Percentiles rank a stretch among this genome's conserved stretches.
Evolutionary conservation across 2,797 vertebrate genomes (phyloP).

Genomic region (Chaunax sp.): DNA sequence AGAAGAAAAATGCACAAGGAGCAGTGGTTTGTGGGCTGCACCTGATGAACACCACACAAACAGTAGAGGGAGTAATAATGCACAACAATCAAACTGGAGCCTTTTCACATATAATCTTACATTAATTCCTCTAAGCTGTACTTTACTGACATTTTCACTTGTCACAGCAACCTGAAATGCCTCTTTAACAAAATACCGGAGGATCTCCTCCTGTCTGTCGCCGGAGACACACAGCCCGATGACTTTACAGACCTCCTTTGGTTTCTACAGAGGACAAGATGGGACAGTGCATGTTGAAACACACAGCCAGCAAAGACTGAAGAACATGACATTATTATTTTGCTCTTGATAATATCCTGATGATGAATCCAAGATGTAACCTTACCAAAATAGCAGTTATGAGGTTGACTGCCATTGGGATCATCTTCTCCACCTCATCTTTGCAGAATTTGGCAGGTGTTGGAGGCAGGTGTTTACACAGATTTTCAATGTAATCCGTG

Average conservation of each 20-base stretch:
- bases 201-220: conserved; percentile 46
- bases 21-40: conserved; percentile 52
- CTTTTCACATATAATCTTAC: neutral
- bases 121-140: neutral
- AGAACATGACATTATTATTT: neutral
- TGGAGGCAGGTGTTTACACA: conserved; percentile 74
- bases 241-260: conserved; percentile 69
- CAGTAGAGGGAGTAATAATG: neutral
- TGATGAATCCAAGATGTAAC: conserved; percentile 9
- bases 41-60: conserved; percentile 52
- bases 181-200: conserved; percentile 63
- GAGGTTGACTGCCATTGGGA: conserved; percentile 75
- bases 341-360: neutral
- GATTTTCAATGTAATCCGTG: conserved; percentile 44
- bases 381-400: conserved; percentile 66
- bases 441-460: conserved; percentile 64
- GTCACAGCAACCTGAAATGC: conserved; percentile 38
- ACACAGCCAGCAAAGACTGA: neutral
- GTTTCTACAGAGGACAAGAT: conserved; percentile 66
- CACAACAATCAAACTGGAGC: neutral
- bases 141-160: conserved; percentile 50
- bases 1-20: conserved; percentile 75
- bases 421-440: conserved; percentile 72
- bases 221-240: conserved; percentile 74
- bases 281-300: neutral